Evolutionary conservation across 1,140 invertebrate genomes (phyloP).

Genomic region (Zaprionus capensis): DNA sequence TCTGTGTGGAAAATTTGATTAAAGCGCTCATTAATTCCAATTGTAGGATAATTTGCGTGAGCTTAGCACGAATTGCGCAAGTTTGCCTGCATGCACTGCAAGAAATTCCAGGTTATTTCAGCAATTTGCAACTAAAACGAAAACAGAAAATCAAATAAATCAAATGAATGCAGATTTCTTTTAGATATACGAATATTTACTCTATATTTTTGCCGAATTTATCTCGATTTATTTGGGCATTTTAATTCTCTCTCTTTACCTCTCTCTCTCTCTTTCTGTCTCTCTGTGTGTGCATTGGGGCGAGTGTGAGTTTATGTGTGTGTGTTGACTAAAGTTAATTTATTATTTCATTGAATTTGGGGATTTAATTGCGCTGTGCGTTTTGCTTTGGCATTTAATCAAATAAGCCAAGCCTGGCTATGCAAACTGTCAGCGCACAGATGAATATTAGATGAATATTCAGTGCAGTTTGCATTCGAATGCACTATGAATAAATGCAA

Average conservation of each 20-base stretch:
- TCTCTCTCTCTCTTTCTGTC: neutral
- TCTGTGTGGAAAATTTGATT: constrained; percentile 76
- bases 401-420: constrained; percentile 35
- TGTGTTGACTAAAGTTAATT: constrained; percentile 40
- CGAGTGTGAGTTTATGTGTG: neutral
- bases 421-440: constrained; percentile 15
- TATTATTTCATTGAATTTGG: constrained; percentile 40
- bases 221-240: neutral
- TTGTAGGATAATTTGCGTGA: constrained; percentile 62
- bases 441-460: constrained; percentile 35
- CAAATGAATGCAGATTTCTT: constrained; percentile 7
- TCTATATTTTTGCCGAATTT: neutral
- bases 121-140: neutral
- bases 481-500: constrained; percentile 3
- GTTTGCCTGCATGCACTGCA: neutral
- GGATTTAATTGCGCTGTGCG: constrained; percentile 52
- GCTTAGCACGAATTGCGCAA: constrained; percentile 5
- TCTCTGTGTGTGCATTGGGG: neutral
- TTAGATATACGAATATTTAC: neutral
- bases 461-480: constrained; percentile 8
- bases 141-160: constrained; percentile 5
- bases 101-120: constrained; percentile 1
- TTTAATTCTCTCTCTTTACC: neutral
- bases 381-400: constrained; percentile 49
- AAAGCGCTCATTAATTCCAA: constrained; percentile 77